Percentiles rank a stretch among this genome's conserved stretches.
Conservation (phyloP, 2,888 invertebrate genomes). For the Dasypogon diadema region DNA sequence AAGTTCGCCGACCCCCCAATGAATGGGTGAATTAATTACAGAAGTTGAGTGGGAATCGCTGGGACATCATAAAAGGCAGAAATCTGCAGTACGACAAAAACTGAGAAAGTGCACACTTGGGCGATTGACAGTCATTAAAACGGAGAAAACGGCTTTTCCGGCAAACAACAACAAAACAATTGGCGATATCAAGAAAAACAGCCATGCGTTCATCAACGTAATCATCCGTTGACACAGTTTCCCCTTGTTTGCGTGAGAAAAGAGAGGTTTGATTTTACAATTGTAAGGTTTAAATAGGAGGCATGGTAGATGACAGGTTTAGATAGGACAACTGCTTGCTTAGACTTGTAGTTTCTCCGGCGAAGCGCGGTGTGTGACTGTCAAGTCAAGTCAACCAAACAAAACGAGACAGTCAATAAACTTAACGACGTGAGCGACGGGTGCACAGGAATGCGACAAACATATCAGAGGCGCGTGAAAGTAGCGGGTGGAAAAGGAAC, state of each 20-base stretch:
- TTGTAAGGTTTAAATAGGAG: no score
- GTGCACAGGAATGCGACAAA: conserved; percentile 24
- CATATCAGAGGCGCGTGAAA: background rate
- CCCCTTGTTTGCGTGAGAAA: conserved; percentile 14
- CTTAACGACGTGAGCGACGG: conserved; percentile 19
- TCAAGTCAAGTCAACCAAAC: conserved; percentile 18
- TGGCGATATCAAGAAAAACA: background rate
- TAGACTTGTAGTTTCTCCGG: no score
- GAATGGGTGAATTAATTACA: no score
- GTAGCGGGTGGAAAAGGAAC: conserved; percentile 30
- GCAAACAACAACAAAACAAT: background rate
- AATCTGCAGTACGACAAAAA: background rate
- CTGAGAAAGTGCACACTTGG: background rate
- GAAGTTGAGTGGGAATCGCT: no score
- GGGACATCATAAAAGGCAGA: background rate
- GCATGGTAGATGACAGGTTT: no score
- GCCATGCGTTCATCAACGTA: conserved; percentile 10
- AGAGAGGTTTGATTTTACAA: no score
- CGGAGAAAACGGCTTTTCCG: background rate
- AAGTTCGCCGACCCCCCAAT: no score
- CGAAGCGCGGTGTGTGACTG: no score
- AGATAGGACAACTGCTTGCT: no score
- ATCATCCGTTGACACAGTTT: conserved; percentile 36
- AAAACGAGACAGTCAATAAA: conserved; percentile 39
- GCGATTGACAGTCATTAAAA: background rate